These are phyloP conservation scores for Elysia chlorotica DNA, from an alignment of 1,140 invertebrate genomes.

Conservation along the genomic window DNA sequence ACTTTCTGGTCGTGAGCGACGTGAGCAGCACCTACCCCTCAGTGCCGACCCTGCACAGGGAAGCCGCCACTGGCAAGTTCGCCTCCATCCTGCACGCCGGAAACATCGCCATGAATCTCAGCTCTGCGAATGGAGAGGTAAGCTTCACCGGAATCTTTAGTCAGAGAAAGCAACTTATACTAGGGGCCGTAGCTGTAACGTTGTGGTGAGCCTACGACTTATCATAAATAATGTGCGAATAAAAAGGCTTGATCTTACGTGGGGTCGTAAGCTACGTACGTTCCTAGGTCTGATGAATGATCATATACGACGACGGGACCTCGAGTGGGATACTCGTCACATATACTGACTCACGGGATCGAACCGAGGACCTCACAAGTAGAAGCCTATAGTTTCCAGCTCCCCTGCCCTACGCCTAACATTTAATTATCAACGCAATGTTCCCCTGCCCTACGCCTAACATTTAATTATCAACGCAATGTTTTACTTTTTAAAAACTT, in stretches of 20 bases:
- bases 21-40: background rate
- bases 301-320: background rate
- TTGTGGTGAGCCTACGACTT: background rate
- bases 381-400: too few relatives aligned
- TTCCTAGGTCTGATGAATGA: background rate
- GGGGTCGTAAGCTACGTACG: background rate
- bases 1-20: background rate
- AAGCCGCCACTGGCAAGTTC: background rate
- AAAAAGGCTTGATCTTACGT: background rate
- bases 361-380: too few relatives aligned
- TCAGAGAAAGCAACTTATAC: background rate
- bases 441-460: too few relatives aligned
- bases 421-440: too few relatives aligned
- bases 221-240: background rate
- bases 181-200: too few relatives aligned
- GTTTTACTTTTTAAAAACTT: too few relatives aligned
- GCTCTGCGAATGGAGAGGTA: background rate
- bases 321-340: too few relatives aligned
- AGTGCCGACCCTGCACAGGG: background rate
- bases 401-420: too few relatives aligned
- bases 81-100: background rate
- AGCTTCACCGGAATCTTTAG: background rate
- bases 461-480: too few relatives aligned
- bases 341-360: too few relatives aligned
- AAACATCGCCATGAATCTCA: background rate